phyloP scores from a whole-genome alignment of 2,113 vertebrate species.

The Engraulis encrasicolus region DNA sequence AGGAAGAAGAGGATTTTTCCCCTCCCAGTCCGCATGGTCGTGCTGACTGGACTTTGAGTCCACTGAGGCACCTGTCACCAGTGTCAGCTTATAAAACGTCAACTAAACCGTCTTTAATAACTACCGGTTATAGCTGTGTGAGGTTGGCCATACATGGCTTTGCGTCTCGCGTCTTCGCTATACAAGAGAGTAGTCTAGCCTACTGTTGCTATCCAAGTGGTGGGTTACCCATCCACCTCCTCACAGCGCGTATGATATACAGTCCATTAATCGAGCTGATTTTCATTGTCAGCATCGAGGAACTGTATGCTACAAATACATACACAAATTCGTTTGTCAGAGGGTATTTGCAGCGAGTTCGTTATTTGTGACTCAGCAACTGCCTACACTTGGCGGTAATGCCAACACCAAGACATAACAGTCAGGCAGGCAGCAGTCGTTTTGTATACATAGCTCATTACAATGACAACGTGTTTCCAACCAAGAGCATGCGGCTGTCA shows the following conservation, averaged over 20 bases:
- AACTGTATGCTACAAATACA: background rate
- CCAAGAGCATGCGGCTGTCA: background rate
- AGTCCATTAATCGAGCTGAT: no score
- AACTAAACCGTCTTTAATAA: background rate
- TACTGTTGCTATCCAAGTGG: conserved; percentile 11
- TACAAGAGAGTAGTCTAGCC: background rate
- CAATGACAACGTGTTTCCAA: conserved; percentile 1
- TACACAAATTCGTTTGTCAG: background rate
- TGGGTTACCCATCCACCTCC: background rate
- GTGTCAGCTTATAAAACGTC: background rate
- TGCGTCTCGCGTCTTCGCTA: background rate
- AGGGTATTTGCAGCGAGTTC: conserved; percentile 23
- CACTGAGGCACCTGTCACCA: background rate
- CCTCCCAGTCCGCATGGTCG: background rate
- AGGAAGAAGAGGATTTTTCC: background rate
- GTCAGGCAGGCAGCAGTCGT: no score
- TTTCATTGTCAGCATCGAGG: background rate
- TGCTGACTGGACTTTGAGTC: background rate
- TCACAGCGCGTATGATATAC: no score
- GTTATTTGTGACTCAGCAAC: conserved; percentile 46
- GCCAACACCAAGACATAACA: conserved; percentile 17
- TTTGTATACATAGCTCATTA: conserved; percentile 20
- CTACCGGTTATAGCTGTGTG: background rate
- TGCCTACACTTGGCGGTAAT: background rate
- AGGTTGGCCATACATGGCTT: background rate